phyloP scores from a whole-genome alignment of 1,140 invertebrate genomes.

The Dendrolimus kikuchii region DNA sequence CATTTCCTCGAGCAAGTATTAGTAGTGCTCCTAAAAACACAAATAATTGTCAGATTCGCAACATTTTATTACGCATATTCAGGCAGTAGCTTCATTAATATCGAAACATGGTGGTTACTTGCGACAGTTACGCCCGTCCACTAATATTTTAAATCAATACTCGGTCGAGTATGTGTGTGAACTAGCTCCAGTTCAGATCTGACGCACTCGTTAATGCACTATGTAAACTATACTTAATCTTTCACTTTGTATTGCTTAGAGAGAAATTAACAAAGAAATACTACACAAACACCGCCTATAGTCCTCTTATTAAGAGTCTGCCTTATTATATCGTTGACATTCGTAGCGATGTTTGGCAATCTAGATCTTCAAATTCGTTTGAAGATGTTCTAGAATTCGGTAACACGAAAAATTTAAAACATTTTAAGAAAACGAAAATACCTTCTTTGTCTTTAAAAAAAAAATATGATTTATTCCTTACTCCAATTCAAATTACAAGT shows the following conservation, averaged over 20 bases:
- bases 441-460: too few relatives aligned
- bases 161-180: constrained; percentile 38
- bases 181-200: constrained; percentile 46
- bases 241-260: constrained; percentile 57
- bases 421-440: too few relatives aligned
- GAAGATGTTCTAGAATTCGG: too few relatives aligned
- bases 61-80: too few relatives aligned
- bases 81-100: constrained; percentile 14
- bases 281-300: constrained; percentile 37
- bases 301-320: constrained; percentile 28
- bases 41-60: too few relatives aligned
- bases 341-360: too few relatives aligned
- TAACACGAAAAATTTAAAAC: too few relatives aligned
- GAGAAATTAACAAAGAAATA: constrained; percentile 52
- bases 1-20: too few relatives aligned
- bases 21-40: too few relatives aligned
- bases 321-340: constrained; percentile 4
- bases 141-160: constrained; percentile 44
- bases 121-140: constrained; percentile 36
- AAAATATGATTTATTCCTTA: too few relatives aligned
- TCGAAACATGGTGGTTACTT: constrained; percentile 6
- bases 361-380: too few relatives aligned
- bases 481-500: too few relatives aligned
- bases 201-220: constrained; percentile 42
- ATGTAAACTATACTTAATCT: constrained; percentile 52